A percentile compares a stretch with the other conserved stretches of the same genome.
These are phyloP conservation scores for Melopsittacus undulatus DNA, from an alignment of 2,797 vertebrate species.

Conservation along the genomic window DNA sequence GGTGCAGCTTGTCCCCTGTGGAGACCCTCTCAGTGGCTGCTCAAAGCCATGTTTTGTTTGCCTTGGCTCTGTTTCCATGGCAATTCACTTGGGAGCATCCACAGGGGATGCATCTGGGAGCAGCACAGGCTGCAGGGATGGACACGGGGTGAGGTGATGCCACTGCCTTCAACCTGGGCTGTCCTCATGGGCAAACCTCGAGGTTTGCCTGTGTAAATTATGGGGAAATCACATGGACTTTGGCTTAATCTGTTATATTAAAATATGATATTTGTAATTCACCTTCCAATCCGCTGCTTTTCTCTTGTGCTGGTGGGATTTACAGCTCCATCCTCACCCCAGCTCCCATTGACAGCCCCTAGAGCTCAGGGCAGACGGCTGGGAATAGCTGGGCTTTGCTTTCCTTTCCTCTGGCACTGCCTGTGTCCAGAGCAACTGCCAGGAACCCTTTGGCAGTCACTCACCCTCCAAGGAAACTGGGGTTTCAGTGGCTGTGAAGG, in stretches of 20 bases:
- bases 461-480: not conserved
- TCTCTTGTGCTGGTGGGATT: not conserved
- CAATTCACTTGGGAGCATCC: not conserved
- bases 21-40: not conserved
- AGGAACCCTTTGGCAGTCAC: not conserved
- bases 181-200: not conserved
- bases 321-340: fast-evolving
- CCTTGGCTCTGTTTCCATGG: slow-evolving; percentile 17
- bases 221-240: not conserved
- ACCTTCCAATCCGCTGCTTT: not conserved
- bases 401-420: not conserved
- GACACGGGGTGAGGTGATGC: not conserved
- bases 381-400: not conserved
- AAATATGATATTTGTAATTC: not conserved
- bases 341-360: not conserved
- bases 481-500: not conserved
- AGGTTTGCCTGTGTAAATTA: not conserved
- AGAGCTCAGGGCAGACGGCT: not conserved
- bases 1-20: not conserved
- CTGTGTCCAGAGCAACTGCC: not conserved
- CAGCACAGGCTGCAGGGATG: not conserved
- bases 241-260: not conserved
- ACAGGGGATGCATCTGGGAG: not conserved
- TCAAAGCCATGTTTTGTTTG: not conserved
- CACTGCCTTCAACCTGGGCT: fast-evolving